Base-by-base conservation (phyloP, 2,888 invertebrate genomes). In the Hecatera dysodea region DNA sequence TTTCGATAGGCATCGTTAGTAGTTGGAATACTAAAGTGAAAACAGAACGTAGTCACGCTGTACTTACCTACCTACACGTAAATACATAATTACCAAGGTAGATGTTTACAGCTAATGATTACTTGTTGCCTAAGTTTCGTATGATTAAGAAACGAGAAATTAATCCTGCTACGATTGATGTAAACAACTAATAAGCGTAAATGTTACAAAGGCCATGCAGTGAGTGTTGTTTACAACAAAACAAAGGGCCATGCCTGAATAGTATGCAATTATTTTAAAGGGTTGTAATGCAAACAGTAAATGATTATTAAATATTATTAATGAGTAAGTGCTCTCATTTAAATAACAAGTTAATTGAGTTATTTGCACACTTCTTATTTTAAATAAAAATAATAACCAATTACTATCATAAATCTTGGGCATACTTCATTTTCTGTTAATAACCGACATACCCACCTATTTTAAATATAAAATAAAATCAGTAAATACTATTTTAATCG, bases 141-240 rank as follows among this genome's bases (percentile, higher is more conserved):
- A n/a, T n/a, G n/a, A n/a, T n/a, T n/a, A n/a, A n/a, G n/a, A n/a
- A n/a, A n/a, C n/a, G n/a, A n/a, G n/a, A n/a, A n/a, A n/a, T n/a
- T n/a, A n/a, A n/a, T n/a, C 33, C 33, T 56, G 12, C 33, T 56
- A n/a, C 39, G 56, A 57, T 39, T 57, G 56, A 57, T 17, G 56
- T 57, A 57, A 57, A 57, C 56, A 57, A 57, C 56, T 57, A 36
- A 39, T 39, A 39, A 57, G 56, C 36, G 39, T 57, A 57, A 57
- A 57, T 57, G 56, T 57, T 57, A 57, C 36, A 57, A 57, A 55
- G 33, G 55, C 55, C 33, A 55, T 55, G 55, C 55, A 33, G 55
- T 55, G 11, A 57, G 17, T 57, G 24, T 57, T 55, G 55, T 33
- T 55, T 55, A 55, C 29, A 55, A 55, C n/a, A 55, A 55, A 55